Evolutionary conservation across 2,797 vertebrate species (phyloP), one percentile per base, ranked within the genome.

Genomic region (Bucorvus abyssinicus): DNA sequence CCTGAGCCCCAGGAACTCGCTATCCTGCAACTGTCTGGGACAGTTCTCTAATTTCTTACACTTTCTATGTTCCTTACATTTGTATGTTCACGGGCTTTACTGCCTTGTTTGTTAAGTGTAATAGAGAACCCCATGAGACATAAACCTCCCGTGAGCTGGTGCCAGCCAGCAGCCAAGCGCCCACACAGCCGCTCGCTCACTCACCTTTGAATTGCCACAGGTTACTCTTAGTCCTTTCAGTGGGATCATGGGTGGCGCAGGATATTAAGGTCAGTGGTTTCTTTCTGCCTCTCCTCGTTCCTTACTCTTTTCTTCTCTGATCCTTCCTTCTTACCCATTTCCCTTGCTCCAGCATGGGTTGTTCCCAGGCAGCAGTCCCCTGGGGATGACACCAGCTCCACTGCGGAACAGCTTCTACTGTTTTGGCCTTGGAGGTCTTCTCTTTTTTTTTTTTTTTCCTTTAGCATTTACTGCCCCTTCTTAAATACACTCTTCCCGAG

Each of bases 111-210:
- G 60, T 47, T 77, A 65, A 55, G 34, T 23, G 26, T 18, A 71
- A 75, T 22, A 70, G 19, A 81, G 53, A 50, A 67, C 29, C 14
- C 22, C 9, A 17, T 5, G 29, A 81, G 30, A 32, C 19, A 56
- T 27, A 68, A 55, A 53, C 14, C 49, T 42, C 34, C 30, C 14
- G 12, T 32, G 36, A 18, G 26, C 7, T 61, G 55, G 30, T 7
- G 40, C 27, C 40, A 42, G 42, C 22, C 42, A 55, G 16, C 60
- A 61, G 60, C 34, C 15, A 10, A 44, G 19, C 49, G n/a, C 27
- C 14, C 9, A 1, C 19, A 38, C 15, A 44, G 36, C 30, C 0
- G 0, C 49, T 49, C 2, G 0, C 21, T 68, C 18, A 5, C 3
- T 11, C 26, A 26, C 21, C 42, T 42, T 55, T 2, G 1, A 32